Base-by-base conservation (phyloP, 2,888 invertebrate species). In the Hermaeophaga mercurialis region DNA sequence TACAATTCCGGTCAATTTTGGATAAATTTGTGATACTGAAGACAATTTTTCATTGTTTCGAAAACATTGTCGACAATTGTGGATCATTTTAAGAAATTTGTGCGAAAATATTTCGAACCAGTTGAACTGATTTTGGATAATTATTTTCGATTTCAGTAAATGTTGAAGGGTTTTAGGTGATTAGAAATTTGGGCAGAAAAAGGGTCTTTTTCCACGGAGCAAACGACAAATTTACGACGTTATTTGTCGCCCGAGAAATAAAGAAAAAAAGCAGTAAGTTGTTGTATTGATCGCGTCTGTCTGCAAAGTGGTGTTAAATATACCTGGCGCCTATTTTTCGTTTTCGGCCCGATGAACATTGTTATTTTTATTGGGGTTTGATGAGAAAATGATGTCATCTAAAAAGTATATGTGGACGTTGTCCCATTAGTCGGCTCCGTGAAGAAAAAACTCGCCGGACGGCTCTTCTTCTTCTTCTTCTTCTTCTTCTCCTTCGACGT, bases 381-480 rank as follows among this genome's bases (percentile, higher is more conserved):
- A 75, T 76, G 75, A 73, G 73, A 75, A 74, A 76, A 75, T 76
- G 76, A 75, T 76, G 75, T 75, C 76, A 76, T 74, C 72, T 67
- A 64, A 72, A 70, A 71, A 71, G 71, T 71, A 73, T 73, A 74
- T 73, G 72, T 74, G 72, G 72, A 74, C 73, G 75, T 74, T 67
- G 73, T 65, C 67, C 75, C 76, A 75, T 76, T 75, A 76, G 73
- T 67, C 62, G 43, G 43, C 49, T 36, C 55, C 47, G 54, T n/a
- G n/a, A n/a, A n/a, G n/a, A 48, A 53, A 47, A 57, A 47, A 22
- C 3, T 49, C 46, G 52, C 39, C 24, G 46, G 26, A 41, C 49
- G 17, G 48, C 48, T 43, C 6, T 5, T 49, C n/a, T n/a, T n/a
- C n/a, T n/a, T n/a, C n/a, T n/a, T n/a, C n/a, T n/a, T n/a, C n/a